A percentile compares a stretch with the other conserved stretches of the same genome.
These are phyloP conservation scores for Diarsia mendica DNA, from an alignment of 2,888 invertebrate genomes.

Conservation along the genomic window DNA sequence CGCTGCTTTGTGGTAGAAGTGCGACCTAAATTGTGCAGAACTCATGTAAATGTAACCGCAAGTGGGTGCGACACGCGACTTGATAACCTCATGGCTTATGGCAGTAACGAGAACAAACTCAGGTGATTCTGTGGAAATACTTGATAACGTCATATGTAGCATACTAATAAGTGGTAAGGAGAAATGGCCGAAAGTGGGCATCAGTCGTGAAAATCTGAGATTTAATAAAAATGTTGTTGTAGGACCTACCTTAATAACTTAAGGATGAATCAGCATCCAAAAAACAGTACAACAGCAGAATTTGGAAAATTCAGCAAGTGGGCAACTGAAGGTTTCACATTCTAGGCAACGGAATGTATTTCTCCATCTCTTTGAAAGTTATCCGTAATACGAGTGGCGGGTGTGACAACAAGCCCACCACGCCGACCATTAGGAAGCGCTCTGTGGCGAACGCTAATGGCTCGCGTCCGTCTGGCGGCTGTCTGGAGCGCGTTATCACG, in stretches of 20 bases:
- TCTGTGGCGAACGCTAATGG: not conserved
- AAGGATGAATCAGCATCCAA: slow-evolving; percentile 23
- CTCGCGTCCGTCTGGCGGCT: slow-evolving; percentile 32
- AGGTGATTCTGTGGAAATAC: slow-evolving; percentile 57
- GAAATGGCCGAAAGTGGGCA: slow-evolving; percentile 39
- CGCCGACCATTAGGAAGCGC: not conserved
- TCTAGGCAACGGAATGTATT: too few relatives aligned
- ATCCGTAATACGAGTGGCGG: not conserved
- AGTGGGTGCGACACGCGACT: slow-evolving; percentile 66
- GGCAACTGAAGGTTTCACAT: not conserved
- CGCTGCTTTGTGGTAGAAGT: slow-evolving; percentile 27
- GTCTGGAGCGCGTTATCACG: slow-evolving; percentile 45
- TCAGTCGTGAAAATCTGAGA: slow-evolving; percentile 35
- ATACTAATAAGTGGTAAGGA: slow-evolving; percentile 59
- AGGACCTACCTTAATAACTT: not conserved
- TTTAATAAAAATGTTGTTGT: not conserved
- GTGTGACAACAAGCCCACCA: not conserved
- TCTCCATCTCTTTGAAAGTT: not conserved
- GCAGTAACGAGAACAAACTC: slow-evolving; percentile 41
- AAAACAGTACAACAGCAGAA: not conserved
- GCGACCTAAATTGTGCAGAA: slow-evolving; percentile 52
- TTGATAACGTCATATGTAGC: slow-evolving; percentile 48
- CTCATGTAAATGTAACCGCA: slow-evolving; percentile 67
- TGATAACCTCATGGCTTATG: slow-evolving; percentile 61
- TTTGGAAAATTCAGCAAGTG: not conserved